These are phyloP conservation scores for Camponotus floridanus DNA, from an alignment of 1,140 invertebrate genomes.

Conservation along the genomic window DNA sequence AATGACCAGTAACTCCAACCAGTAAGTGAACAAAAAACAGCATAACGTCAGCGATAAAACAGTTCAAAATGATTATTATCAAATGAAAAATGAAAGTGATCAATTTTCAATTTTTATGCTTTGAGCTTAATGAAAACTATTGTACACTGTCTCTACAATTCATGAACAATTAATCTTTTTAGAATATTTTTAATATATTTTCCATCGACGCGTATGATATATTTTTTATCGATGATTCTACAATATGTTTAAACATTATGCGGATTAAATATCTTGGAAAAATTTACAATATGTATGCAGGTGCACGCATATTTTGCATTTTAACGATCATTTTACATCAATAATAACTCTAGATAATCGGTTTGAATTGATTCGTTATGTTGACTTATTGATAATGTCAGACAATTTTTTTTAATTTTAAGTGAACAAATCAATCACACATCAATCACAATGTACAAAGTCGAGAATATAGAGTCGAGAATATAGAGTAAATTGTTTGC, in stretches of 20 bases:
- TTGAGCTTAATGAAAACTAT: conserved; percentile 1
- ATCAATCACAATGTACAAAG: conserved; percentile 60
- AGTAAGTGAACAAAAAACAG: conserved; percentile 12
- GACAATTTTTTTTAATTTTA: conserved; percentile 44
- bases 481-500: conserved; percentile 55
- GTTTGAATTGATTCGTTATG: conserved; percentile 70
- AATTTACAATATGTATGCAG: not conserved
- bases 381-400: not conserved
- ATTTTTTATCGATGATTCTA: not conserved
- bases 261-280: not conserved
- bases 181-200: not conserved
- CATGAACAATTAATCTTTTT: no score
- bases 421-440: not conserved
- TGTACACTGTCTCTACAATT: not conserved
- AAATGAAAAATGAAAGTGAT: not conserved
- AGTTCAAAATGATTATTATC: not conserved
- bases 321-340: conserved; percentile 44
- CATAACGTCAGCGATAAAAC: not conserved
- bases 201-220: not conserved
- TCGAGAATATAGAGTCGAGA: conserved; percentile 59
- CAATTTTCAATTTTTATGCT: not conserved
- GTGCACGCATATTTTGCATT: not conserved
- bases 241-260: not conserved
- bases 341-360: conserved; percentile 69
- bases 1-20: conserved; percentile 41